These are phyloP conservation scores for Coboldia fuscipes DNA, from an alignment of 1,140 invertebrate species.

Conservation along the genomic window DNA sequence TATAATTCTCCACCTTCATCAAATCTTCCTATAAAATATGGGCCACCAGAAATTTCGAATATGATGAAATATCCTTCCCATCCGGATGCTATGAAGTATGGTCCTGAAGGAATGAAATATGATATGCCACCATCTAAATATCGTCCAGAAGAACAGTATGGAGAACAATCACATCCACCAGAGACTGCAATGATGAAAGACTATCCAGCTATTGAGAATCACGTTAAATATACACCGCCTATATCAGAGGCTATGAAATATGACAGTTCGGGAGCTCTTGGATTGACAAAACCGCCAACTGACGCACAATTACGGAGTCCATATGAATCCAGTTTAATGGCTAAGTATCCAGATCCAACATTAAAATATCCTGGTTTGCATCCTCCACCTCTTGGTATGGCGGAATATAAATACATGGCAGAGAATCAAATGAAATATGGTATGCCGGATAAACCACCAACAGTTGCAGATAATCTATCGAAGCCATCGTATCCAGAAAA, in stretches of 20 bases:
- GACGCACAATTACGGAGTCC: slow-evolving; percentile 12
- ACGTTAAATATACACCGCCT: slow-evolving; percentile 1
- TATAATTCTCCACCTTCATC: neutral
- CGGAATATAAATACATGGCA: slow-evolving; percentile 6
- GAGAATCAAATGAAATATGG: slow-evolving; percentile 2
- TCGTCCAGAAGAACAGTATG: slow-evolving; percentile 7
- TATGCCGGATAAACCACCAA: slow-evolving; percentile 3
- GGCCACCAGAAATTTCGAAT: neutral
- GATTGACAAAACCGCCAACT: neutral
- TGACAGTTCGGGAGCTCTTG: neutral
- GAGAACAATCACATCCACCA: slow-evolving; percentile 1
- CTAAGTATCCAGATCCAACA: slow-evolving; percentile 20
- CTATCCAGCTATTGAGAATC: slow-evolving; percentile 1
- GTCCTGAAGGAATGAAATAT: slow-evolving; percentile 13
- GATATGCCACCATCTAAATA: slow-evolving; percentile 20
- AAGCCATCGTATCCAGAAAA: slow-evolving; percentile 15
- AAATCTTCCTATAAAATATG: neutral
- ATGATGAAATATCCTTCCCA: slow-evolving; percentile 7
- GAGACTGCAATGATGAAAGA: slow-evolving; percentile 8
- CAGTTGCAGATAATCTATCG: slow-evolving; percentile 17
- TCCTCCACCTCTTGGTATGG: slow-evolving; percentile 8
- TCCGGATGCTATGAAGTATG: slow-evolving; percentile 16
- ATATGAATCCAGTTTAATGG: slow-evolving; percentile 18
- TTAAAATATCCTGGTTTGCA: slow-evolving; percentile 13
- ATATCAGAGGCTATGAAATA: neutral